A percentile compares a stretch with the other conserved stretches of the same genome.
Conservation (phyloP, 2,888 invertebrate species). For the Minunthozetes semirufus region DNA sequence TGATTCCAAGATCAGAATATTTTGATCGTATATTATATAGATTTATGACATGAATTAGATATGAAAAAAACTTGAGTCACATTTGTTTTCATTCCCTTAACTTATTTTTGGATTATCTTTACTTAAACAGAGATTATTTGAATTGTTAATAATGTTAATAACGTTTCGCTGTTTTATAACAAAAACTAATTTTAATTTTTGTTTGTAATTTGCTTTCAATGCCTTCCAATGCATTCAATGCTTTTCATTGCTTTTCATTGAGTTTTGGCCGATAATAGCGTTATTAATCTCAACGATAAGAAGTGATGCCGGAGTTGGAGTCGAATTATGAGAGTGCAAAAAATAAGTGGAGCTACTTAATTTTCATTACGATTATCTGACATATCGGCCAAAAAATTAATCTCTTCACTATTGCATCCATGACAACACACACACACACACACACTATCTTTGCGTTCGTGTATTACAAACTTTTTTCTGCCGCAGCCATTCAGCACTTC, state of each 20-base stretch:
- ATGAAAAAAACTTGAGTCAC: not conserved
- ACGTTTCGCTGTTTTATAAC: not conserved
- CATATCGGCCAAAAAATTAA: conserved; percentile 4
- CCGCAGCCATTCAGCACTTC: not conserved
- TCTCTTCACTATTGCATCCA: not conserved
- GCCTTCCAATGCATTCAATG: too few relatives aligned
- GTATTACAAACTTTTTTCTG: not conserved
- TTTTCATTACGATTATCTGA: conserved; percentile 9
- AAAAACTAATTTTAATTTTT: not conserved
- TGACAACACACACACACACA: not conserved
- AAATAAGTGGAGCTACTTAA: not conserved
- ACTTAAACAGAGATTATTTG: not conserved
- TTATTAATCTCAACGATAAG: conserved; percentile 4
- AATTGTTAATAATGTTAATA: not conserved
- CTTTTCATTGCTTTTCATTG: too few relatives aligned
- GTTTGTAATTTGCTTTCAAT: not conserved
- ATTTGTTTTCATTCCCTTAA: not conserved
- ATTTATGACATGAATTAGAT: too few relatives aligned
- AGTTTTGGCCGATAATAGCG: conserved; percentile 8
- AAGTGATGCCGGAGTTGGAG: not conserved
- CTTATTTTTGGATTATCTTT: conserved; percentile 5
- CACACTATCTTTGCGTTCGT: not conserved
- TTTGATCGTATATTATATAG: too few relatives aligned
- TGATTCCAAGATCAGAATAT: too few relatives aligned
- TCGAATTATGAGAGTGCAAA: not conserved